phyloP scores from a whole-genome alignment of 1,140 invertebrate species.

The Phymorhynchus buccinoides region DNA sequence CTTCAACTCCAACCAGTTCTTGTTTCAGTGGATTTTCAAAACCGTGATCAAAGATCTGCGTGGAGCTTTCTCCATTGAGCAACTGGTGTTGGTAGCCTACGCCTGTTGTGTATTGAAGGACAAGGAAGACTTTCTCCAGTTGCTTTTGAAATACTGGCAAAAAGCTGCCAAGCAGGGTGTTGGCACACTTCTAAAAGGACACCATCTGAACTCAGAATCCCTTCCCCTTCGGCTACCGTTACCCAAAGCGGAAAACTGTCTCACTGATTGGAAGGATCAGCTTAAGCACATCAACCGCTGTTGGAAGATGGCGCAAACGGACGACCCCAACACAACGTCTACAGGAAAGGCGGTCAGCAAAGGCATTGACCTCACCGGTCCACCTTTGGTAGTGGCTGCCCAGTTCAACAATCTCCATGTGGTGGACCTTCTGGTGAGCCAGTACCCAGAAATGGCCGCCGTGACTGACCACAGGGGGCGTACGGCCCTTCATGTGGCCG shows the following conservation, averaged over 20 bases:
- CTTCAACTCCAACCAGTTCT: background rate
- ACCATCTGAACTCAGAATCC: background rate
- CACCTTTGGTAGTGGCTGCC: background rate
- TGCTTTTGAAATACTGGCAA: background rate
- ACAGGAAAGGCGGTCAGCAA: background rate
- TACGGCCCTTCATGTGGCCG: background rate
- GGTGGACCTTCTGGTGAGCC: background rate
- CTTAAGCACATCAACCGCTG: background rate
- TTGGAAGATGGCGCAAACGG: background rate
- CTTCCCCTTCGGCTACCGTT: background rate
- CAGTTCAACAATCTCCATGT: background rate
- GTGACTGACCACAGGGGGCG: background rate
- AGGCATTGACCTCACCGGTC: background rate
- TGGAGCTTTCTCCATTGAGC: background rate
- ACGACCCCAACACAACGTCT: background rate
- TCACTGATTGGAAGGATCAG: background rate
- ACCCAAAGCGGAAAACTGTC: background rate
- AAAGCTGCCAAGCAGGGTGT: background rate
- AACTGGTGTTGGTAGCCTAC: background rate
- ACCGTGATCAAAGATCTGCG: background rate
- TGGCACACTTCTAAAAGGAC: background rate
- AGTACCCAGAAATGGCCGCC: background rate
- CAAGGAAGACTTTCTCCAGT: background rate
- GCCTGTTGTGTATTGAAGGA: background rate
- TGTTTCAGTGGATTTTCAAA: slow-evolving; percentile 15